phyloP scores from a whole-genome alignment of 1,140 invertebrate species.

The Cyrtorhinus lividipennis region DNA sequence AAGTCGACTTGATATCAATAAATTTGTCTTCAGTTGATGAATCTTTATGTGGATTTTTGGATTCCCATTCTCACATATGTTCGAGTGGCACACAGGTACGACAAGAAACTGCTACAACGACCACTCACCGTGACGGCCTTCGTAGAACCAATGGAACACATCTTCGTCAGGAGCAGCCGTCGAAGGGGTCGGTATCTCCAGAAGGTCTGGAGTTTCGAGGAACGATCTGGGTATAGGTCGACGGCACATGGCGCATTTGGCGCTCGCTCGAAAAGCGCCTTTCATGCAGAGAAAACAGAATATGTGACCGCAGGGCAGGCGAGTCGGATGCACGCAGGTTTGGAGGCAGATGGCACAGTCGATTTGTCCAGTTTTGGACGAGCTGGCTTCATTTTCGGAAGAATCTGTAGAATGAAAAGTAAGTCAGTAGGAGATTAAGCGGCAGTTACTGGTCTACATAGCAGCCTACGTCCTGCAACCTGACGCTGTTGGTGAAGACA shows the following conservation, averaged over 20 bases:
- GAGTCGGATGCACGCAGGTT: conserved; percentile 69
- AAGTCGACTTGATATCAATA: no score
- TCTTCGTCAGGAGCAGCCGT: conserved; percentile 42
- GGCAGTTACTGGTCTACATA: background rate
- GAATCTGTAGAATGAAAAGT: no score
- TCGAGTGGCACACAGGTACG: background rate
- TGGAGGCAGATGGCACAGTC: conserved; percentile 91
- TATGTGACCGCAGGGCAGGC: conserved; percentile 83
- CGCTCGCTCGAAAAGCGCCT: conserved; percentile 70
- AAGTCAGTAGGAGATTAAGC: background rate
- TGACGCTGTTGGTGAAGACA: background rate
- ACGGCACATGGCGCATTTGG: conserved; percentile 72
- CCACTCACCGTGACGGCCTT: conserved; percentile 70
- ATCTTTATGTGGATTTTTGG: no score
- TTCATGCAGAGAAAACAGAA: conserved; percentile 95
- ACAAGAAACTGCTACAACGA: background rate
- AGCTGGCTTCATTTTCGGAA: background rate
- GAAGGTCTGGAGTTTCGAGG: conserved; percentile 64
- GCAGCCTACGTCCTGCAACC: background rate
- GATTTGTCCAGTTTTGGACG: background rate
- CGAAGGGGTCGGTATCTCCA: conserved; percentile 38
- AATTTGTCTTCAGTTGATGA: no score
- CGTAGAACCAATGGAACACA: conserved; percentile 89
- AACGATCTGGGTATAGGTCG: conserved; percentile 69
- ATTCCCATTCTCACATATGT: no score